phyloP scores from a whole-genome alignment of 2,797 vertebrate species.

The Amblyraja radiata region DNA sequence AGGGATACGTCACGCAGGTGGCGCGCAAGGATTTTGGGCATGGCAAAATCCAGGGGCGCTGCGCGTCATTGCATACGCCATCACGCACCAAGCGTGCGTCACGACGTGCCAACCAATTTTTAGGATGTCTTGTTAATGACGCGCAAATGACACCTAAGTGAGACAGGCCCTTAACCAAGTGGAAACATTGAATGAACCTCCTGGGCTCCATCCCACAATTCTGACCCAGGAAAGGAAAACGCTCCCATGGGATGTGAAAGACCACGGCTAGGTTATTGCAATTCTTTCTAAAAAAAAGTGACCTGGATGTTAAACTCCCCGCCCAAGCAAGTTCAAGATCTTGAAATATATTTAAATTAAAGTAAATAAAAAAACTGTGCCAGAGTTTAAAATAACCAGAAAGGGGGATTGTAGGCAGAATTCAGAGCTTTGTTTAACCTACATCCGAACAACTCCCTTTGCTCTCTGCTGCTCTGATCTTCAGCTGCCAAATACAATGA shows the following conservation, averaged over 20 bases:
- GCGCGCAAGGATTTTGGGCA: no score
- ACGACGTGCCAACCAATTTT: no score
- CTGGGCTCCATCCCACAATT: not conserved
- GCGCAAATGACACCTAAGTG: no score
- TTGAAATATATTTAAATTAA: not conserved
- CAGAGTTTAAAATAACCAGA: not conserved
- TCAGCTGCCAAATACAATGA: not conserved
- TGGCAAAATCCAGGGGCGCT: no score
- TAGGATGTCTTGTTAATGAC: no score
- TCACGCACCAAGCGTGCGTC: no score
- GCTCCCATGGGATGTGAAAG: not conserved
- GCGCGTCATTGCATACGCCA: no score
- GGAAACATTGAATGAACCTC: not conserved
- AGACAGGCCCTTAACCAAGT: not conserved
- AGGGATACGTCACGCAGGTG: no score
- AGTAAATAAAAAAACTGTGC: not conserved
- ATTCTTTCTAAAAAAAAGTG: not conserved
- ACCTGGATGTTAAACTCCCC: not conserved
- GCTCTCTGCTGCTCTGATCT: not conserved
- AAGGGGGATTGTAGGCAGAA: not conserved
- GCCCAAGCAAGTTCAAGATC: not conserved
- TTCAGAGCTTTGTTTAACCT: not conserved
- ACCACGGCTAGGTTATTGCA: not conserved
- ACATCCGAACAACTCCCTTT: not conserved
- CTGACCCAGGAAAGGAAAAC: not conserved